Conservation (phyloP, 2,888 invertebrate genomes). For the Sthenelais limicola region DNA sequence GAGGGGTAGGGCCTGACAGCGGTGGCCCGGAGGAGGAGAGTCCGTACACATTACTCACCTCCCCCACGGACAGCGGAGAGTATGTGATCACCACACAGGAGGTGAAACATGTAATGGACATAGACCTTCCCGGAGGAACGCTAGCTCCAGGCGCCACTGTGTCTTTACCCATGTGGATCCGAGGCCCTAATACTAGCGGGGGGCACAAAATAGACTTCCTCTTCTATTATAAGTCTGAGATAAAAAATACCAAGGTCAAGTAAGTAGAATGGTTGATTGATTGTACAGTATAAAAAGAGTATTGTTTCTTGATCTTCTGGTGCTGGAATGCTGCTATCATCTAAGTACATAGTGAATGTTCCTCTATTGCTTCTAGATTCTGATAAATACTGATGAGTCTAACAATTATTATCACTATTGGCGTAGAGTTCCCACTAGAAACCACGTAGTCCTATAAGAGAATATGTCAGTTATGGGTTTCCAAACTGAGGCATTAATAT, state of each 20-base stretch:
- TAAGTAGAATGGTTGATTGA: constrained; percentile 31
- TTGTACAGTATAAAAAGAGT: too few relatives aligned
- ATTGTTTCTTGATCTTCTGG: too few relatives aligned
- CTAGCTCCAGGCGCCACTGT: constrained; percentile 76
- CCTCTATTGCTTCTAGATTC: too few relatives aligned
- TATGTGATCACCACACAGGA: constrained; percentile 24
- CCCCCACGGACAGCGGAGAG: constrained; percentile 20
- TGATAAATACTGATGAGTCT: too few relatives aligned
- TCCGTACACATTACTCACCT: constrained; percentile 11
- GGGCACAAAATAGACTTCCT: constrained; percentile 79
- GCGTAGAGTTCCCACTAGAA: too few relatives aligned
- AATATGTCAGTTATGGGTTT: too few relatives aligned
- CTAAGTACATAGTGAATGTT: too few relatives aligned
- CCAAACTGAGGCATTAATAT: too few relatives aligned
- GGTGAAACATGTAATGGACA: not conserved
- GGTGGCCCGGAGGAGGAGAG: not conserved
- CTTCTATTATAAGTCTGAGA: constrained; percentile 81
- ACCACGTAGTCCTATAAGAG: too few relatives aligned
- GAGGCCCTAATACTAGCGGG: constrained; percentile 80
- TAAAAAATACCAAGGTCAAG: constrained; percentile 55
- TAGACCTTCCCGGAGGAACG: constrained; percentile 50
- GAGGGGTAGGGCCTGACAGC: too few relatives aligned
- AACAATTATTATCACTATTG: too few relatives aligned
- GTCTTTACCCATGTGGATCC: constrained; percentile 78
- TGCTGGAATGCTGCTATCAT: too few relatives aligned